These are phyloP conservation scores for Notechis scutatus DNA, from an alignment of 2,113 vertebrate species.

Conservation along the genomic window DNA sequence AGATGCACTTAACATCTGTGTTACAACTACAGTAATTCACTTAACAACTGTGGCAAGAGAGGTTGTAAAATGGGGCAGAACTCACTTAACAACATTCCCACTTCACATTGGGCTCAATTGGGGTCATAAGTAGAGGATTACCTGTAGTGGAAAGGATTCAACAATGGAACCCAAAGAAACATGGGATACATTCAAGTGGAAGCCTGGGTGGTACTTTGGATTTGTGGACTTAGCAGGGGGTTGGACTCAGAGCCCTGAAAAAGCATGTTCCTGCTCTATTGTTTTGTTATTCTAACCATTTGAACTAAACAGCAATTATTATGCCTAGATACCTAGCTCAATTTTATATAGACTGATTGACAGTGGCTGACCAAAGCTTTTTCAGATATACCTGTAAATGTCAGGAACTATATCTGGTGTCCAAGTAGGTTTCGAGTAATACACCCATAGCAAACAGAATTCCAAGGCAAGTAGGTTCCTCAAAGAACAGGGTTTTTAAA, in stretches of 20 bases:
- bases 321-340: neutral
- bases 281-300: neutral
- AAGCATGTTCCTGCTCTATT: neutral
- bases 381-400: neutral
- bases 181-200: neutral
- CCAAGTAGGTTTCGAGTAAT: too few relatives aligned
- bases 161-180: neutral
- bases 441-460: too few relatives aligned
- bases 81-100: neutral
- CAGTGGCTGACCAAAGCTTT: neutral
- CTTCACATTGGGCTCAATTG: neutral
- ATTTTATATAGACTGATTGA: neutral
- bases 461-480: too few relatives aligned
- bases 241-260: neutral
- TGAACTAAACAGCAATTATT: neutral
- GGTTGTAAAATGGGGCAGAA: neutral
- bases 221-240: neutral
- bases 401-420: neutral
- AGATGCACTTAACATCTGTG: neutral
- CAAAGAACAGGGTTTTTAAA: too few relatives aligned
- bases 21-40: neutral
- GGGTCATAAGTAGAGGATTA: neutral
- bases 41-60: neutral
- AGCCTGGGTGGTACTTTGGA: neutral
- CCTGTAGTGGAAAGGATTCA: neutral